Base-by-base conservation (phyloP, 2,113 vertebrate species). In the Turdus rufiventris region DNA sequence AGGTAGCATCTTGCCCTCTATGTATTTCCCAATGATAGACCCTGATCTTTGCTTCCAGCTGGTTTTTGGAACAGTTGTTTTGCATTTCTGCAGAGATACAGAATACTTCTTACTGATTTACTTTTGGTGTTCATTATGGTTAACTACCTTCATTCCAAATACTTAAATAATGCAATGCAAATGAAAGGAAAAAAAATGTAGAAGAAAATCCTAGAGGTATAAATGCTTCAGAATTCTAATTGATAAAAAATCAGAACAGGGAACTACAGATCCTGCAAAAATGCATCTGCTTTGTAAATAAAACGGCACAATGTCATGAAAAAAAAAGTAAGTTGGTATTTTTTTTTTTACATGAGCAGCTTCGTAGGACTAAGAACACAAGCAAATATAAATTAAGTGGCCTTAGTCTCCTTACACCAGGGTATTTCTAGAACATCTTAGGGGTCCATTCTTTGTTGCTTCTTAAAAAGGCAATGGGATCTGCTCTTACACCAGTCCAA, bases 41-140 rank as follows among this genome's bases (percentile, higher is more conserved):
- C 96, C 97, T 33, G 98, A 97, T 73, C 97, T 98, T 89, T 98
- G 98, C 68, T 97, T 98, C 95, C 96, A 92, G 86, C 67, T 66
- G 28, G 95, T 28, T 40, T 97, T 97, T 83, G 95, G 67, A 85
- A 85, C 74, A 25, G 75, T 85, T 85, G 83, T 94, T 88, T 96
- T 98, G 57, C 98, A 97, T 97, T 98, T 99, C 99, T 99, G 97
- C 38, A 94, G 76, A 96, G 96, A 97, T 62, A 98, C 73, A 96
- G 33, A 94, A 78, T 71, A 68, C 3, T 19, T 75, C 51, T 91
- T 74, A 87, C 7, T 83, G 50, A 76, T 86, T 73, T 61, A 58
- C 18, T 73, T 38, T 25, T 68, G 29, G 17, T 58, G 18, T 29
- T 72, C 26, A 14, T 33, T 74, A 56, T 34, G 31, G 56, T 24